A percentile compares a stretch with the other conserved stretches of the same genome.
Evolutionary conservation across 2,113 vertebrate species (phyloP).

Genomic region (Lucifuga dentata): DNA sequence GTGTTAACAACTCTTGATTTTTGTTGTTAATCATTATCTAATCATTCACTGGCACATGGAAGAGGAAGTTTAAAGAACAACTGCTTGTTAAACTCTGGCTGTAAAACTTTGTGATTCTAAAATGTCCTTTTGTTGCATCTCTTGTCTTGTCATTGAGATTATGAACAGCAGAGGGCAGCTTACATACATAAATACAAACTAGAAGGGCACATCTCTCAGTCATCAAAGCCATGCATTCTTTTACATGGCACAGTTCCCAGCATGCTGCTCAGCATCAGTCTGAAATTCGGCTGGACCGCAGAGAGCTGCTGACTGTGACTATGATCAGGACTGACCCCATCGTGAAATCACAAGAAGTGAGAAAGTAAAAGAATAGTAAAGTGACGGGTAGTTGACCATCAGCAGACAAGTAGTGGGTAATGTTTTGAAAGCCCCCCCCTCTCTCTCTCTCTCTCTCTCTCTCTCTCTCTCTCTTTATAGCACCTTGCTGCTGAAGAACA

Average conservation of each 20-base stretch:
- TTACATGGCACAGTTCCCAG: constrained; percentile 58
- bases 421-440: constrained; percentile 49
- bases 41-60: background rate
- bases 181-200: constrained; percentile 83
- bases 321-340: constrained; percentile 71
- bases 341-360: constrained; percentile 57
- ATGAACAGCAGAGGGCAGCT: constrained; percentile 86
- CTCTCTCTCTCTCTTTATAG: constrained; percentile 40
- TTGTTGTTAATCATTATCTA: too few relatives aligned
- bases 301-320: constrained; percentile 52
- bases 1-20: constrained; percentile 25
- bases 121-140: constrained; percentile 59
- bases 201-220: constrained; percentile 60
- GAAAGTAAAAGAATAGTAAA: constrained; percentile 52
- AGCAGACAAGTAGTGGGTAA: constrained; percentile 58
- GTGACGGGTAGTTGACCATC: constrained; percentile 76
- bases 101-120: constrained; percentile 26
- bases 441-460: constrained; percentile 12
- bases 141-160: constrained; percentile 79
- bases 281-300: constrained; percentile 64
- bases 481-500: constrained; percentile 54
- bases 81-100: background rate
- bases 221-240: constrained; percentile 63
- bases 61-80: constrained; percentile 3
- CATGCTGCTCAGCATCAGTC: constrained; percentile 53